Base-by-base conservation (phyloP, 2,113 vertebrate genomes). In the Tamias sibiricus region DNA sequence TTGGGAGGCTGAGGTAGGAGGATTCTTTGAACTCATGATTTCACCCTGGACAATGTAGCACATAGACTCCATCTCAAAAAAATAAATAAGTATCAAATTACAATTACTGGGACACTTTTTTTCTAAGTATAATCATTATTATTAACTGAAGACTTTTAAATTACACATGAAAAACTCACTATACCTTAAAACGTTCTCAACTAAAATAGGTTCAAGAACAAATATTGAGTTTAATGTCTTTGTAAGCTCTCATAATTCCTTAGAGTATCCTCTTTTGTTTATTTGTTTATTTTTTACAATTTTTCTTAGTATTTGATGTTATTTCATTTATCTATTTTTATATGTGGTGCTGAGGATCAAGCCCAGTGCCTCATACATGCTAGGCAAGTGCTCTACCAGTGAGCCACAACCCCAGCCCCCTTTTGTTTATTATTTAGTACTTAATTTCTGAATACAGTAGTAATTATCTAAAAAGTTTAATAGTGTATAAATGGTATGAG, bases 401-500 rank as follows among this genome's bases (percentile, higher is more conserved):
- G n/a, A n/a, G n/a, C n/a, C n/a, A n/a, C n/a, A n/a, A n/a, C n/a
- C n/a, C n/a, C n/a, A n/a, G n/a, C n/a, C 52, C 54, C 83, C 74
- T 90, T 92, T 94, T 91, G 40, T 86, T 89, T 82, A 86, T 91
- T 89, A 64, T 72, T 62, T 94, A 87, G 52, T 96, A 89, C 52
- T 91, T 87, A 80, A 69, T 87, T 87, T 95, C 37, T 62, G 59
- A 96, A 74, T 93, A n/a, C 32, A 87, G 13, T 89, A 87, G 71
- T 89, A 75, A 76, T 96, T 96, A 74, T 96, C 91, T 94, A 54
- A 57, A 95, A 96, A 87, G 80, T 86, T 83, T 94, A 87, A 81
- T 22, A 81, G 30, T 77, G 12, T 90, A 3, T 93, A 92, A 87
- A n/a, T 90, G 49, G 47, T 95, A 47, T 93, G 72, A 95, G 24